Evolutionary conservation across 2,113 vertebrate genomes (phyloP), one percentile per base, ranked within the genome.

Genomic region (Callopanchax toddi): DNA sequence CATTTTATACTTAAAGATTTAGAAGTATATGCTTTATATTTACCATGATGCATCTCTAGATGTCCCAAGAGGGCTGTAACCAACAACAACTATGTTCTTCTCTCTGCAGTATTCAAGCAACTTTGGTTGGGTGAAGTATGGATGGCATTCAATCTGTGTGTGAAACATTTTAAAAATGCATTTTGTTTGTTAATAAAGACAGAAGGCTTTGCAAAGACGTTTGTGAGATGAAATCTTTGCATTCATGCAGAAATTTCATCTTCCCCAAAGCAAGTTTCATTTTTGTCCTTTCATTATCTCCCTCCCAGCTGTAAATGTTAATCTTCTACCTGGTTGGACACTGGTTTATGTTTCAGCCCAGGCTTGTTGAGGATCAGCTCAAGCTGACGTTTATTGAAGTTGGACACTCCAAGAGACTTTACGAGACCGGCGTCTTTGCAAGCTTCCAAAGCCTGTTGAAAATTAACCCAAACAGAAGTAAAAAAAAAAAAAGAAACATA

Each of bases 371-470:
- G 78, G 63, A 98, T 97, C 75, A 94, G 84, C 71, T 98, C 95
- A 86, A 97, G 84, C 56, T 98, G 97, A 23, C 95, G 90, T 62
- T 93, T 95, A 82, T 98, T 98, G 87, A 97, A 98, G 88, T 98
- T 96, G 25, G 96, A 97, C 9, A 97, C 95, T 1, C 96, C 96
- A 2, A 98, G 88, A 49, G 96, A 97, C 81, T 95, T 98, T 20
- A 89, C 88, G 60, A 98, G 90, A 5, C 96, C 96, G 9, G 94
- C 94, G n/a, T 98, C 95, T 91, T 96, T 96, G 78, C 96, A 98
- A 45, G 92, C 93, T 87, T 98, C 97, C 81, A 98, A 65, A 63
- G 94, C 97, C 96, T 98, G 71, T 53, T 1, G 46, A 34, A 26
- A 36, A 29, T 1, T 1, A 29, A 0, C n/a, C 18, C n/a, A n/a